Base-by-base conservation (phyloP, 2,113 vertebrate genomes). In the Pluvianellus socialis region DNA sequence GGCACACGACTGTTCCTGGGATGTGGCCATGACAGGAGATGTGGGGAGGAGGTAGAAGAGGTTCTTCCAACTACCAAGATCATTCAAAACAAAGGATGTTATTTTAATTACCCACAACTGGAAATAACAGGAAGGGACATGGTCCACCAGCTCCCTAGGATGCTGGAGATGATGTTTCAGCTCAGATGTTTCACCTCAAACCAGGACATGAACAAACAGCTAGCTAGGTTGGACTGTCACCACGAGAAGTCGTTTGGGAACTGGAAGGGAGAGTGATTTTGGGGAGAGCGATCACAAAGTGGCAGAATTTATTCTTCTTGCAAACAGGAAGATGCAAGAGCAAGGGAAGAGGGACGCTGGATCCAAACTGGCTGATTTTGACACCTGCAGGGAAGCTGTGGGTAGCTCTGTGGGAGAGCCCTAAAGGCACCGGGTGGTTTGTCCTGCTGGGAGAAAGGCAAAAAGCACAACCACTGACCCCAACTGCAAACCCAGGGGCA, bases 361-460 rank as follows among this genome's bases (percentile, higher is more conserved):
- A 66, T 21, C 5, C 38, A 50, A 77, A 70, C 7, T 0, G 4
- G 9, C 32, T 47, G 50, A 55, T 84, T 82, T 66, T 2, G 1
- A 71, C 33, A 55, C 19, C 17, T 0, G 0, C 0, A 5, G 32
- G 38, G 19, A 87, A 92, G 65, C 44, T 3, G 2, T 27, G 40
- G 18, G 32, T 33, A 61, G 19, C 17, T 71, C 35, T 3, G 10
- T 9, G n/a, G n/a, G 13, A 76, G 42, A 80, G 45, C 9, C 50
- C 50, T 18, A 24, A 72, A 71, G 92, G 30, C 6, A 6, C 19
- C 1, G 6, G 1, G 30, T 35, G 45, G 18, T 86, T 92, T 70
- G 49, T 61, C 61, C 49, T 68, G 20, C 12, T 1, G 0, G 14
- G 18, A 88, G 33, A 14, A 86, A 65, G 52, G 62, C 75, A 61